Conservation (phyloP, 2,797 vertebrate genomes). For the Caiman crocodilus region DNA sequence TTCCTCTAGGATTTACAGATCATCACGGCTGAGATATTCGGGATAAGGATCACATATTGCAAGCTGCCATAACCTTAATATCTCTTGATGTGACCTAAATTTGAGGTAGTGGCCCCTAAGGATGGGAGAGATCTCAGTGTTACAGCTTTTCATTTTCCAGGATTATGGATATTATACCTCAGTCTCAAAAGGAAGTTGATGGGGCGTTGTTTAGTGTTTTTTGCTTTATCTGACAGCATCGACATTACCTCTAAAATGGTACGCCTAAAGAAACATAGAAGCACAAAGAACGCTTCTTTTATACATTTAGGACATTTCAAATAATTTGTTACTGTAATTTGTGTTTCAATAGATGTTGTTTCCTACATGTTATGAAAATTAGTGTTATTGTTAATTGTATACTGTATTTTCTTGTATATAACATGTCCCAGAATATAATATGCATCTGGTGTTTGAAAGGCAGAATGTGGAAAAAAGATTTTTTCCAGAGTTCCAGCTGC, state of each 20-base stretch:
- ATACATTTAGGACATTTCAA: too few species aligned
- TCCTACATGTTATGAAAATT: neutral
- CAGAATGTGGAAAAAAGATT: too few species aligned
- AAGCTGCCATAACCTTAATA: neutral
- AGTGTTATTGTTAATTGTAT: too few species aligned
- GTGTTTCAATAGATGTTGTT: neutral
- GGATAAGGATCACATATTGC: neutral
- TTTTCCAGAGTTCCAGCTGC: too few species aligned
- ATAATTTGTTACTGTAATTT: neutral
- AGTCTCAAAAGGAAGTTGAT: neutral
- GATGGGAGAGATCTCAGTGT: neutral
- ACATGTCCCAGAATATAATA: too few species aligned
- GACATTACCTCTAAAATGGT: too few species aligned
- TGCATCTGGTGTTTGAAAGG: too few species aligned
- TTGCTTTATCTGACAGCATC: too few species aligned
- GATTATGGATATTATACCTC: neutral
- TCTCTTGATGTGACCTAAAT: neutral
- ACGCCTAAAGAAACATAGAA: too few species aligned
- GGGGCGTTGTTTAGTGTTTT: too few species aligned
- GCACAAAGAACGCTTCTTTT: too few species aligned
- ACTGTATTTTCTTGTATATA: too few species aligned
- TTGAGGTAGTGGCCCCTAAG: neutral
- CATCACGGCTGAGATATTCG: neutral
- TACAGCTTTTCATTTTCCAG: neutral
- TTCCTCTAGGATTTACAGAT: neutral